Conservation (phyloP, 2,797 vertebrate genomes). For the Phataginus tricuspis region DNA sequence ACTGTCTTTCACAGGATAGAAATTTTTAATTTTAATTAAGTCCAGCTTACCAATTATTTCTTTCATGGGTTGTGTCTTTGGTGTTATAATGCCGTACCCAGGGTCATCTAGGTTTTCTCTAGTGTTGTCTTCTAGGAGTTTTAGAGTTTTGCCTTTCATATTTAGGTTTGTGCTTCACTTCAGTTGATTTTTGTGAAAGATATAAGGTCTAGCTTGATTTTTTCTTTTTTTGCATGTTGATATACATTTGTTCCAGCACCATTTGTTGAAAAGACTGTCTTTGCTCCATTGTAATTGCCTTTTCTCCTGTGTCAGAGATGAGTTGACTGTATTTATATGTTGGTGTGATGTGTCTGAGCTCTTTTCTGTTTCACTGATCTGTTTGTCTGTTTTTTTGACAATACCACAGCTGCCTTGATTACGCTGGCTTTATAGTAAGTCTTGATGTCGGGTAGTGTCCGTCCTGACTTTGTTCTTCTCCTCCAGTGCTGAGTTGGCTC, state of each 20-base stretch:
- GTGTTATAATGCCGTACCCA: not conserved
- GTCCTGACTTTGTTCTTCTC: not conserved
- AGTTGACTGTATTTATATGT: not conserved
- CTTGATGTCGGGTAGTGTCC: not conserved
- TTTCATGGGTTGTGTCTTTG: not conserved
- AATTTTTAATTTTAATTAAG: not conserved
- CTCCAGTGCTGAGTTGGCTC: not conserved
- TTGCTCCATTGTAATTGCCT: not conserved
- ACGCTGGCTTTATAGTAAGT: not conserved
- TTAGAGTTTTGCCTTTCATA: not conserved
- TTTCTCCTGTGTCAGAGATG: not conserved
- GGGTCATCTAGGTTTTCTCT: not conserved
- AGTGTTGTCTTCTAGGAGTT: not conserved
- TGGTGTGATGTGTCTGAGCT: not conserved
- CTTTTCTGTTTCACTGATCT: not conserved
- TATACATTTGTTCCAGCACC: not conserved
- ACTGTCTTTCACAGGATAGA: not conserved
- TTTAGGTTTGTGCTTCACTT: no score
- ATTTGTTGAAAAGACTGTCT: not conserved
- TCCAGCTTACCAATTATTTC: not conserved
- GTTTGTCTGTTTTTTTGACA: not conserved
- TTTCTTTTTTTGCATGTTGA: not conserved
- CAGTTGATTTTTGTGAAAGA: not conserved
- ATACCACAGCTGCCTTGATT: not conserved
- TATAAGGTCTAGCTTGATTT: not conserved